phyloP scores from a whole-genome alignment of 2,113 vertebrate species.

The Donacobius atricapilla region DNA sequence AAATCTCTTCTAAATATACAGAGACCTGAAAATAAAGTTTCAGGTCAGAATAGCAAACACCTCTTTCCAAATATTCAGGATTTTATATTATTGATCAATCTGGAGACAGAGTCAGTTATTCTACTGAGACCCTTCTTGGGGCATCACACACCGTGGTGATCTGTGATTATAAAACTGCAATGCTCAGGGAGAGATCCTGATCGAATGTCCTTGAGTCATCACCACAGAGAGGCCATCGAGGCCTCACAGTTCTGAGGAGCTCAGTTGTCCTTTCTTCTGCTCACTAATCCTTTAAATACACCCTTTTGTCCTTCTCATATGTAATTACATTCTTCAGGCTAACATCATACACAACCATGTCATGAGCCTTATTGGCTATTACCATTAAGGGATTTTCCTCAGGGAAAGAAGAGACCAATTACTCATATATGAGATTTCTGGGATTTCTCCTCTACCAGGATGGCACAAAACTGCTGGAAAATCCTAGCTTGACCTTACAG shows the following conservation, averaged over 20 bases:
- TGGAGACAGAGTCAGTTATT: neutral
- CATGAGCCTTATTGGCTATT: neutral
- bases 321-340: neutral
- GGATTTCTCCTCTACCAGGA: neutral
- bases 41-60: neutral
- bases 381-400: neutral
- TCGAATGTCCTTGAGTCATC: neutral
- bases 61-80: neutral
- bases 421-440: neutral
- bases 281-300: neutral
- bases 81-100: neutral
- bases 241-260: neutral
- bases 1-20: neutral
- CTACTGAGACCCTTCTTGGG: neutral
- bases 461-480: neutral
- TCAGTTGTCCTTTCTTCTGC: neutral
- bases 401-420: neutral
- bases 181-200: neutral
- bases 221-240: neutral
- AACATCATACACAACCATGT: neutral
- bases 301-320: neutral
- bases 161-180: neutral
- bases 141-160: neutral
- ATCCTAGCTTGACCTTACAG: neutral
- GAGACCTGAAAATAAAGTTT: neutral